A percentile compares a stretch with the other conserved stretches of the same genome.
phyloP scores from a whole-genome alignment of 2,888 invertebrate genomes.

The Pemphredon lugubris region DNA sequence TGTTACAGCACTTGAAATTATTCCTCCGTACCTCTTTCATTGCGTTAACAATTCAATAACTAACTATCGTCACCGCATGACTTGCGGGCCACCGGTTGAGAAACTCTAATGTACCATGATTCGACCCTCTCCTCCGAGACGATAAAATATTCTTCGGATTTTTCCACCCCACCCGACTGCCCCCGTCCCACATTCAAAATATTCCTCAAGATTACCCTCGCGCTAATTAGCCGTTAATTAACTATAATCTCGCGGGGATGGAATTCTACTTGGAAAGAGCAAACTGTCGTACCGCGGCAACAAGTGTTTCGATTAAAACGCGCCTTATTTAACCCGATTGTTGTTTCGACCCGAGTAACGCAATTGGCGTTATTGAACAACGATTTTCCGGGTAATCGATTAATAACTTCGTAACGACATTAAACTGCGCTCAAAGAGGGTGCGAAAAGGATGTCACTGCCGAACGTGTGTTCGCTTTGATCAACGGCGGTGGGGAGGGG shows the following conservation, averaged over 20 bases:
- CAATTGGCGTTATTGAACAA: conserved; percentile 25
- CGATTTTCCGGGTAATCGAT: conserved; percentile 21
- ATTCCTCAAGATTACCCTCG: too few relatives aligned
- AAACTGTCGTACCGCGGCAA: neutral
- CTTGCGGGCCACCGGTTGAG: too few relatives aligned
- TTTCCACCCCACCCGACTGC: too few relatives aligned
- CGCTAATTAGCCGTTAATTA: too few relatives aligned
- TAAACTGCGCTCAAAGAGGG: conserved; percentile 27
- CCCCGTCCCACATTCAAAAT: too few relatives aligned
- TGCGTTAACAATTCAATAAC: too few relatives aligned
- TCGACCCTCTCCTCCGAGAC: too few relatives aligned
- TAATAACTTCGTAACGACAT: conserved; percentile 33
- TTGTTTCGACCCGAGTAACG: conserved; percentile 6
- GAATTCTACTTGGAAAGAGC: neutral
- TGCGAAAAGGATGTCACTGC: conserved; percentile 21
- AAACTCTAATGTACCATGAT: too few relatives aligned
- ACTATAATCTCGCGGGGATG: neutral
- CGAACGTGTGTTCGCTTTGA: conserved; percentile 31
- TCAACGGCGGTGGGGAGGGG: conserved; percentile 26
- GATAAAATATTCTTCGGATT: too few relatives aligned
- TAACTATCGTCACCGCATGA: too few relatives aligned
- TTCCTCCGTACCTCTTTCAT: too few relatives aligned
- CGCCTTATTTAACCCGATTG: neutral
- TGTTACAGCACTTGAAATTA: too few relatives aligned
- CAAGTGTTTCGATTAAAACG: conserved; percentile 14